Percentiles rank a stretch among this genome's conserved stretches.
Evolutionary conservation across 2,113 vertebrate species (phyloP).

Genomic region (Epinephelus lanceolatus): DNA sequence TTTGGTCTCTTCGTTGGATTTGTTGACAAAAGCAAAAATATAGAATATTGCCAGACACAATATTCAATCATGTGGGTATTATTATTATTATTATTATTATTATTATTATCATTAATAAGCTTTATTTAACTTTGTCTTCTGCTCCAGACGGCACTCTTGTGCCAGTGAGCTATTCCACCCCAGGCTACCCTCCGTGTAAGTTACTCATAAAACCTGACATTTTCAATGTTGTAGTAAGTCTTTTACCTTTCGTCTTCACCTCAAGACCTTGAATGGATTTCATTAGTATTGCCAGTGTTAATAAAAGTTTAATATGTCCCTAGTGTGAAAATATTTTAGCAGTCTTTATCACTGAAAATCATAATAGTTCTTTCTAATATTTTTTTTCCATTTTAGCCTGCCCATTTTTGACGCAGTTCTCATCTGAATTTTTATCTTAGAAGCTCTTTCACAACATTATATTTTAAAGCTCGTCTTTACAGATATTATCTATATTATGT

Average conservation of each 20-base stretch:
- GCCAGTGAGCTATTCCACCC: constrained; percentile 24
- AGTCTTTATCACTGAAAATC: constrained; percentile 23
- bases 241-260: constrained; percentile 44
- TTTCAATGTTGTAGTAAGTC: constrained; percentile 42
- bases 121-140: background rate
- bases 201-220: constrained; percentile 62
- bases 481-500: constrained; percentile 55
- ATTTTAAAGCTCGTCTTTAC: constrained; percentile 48
- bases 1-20: background rate
- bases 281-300: constrained; percentile 13
- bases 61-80: background rate
- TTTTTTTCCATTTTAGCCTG: constrained; percentile 43
- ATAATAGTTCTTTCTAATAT: constrained; percentile 15
- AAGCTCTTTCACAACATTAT: constrained; percentile 29
- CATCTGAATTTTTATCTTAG: constrained; percentile 29
- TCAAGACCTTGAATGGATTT: constrained; percentile 13
- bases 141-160: constrained; percentile 3
- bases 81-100: no score
- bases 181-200: constrained; percentile 37
- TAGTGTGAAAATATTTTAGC: constrained; percentile 47
- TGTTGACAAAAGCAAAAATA: background rate
- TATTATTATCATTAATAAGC: no score
- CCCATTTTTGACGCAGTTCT: constrained; percentile 16
- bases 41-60: background rate
- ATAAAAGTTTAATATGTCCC: constrained; percentile 33